A percentile compares a stretch with the other conserved stretches of the same genome.
Evolutionary conservation across 2,797 vertebrate species (phyloP).

Genomic region (Macroramphosus scolopax): DNA sequence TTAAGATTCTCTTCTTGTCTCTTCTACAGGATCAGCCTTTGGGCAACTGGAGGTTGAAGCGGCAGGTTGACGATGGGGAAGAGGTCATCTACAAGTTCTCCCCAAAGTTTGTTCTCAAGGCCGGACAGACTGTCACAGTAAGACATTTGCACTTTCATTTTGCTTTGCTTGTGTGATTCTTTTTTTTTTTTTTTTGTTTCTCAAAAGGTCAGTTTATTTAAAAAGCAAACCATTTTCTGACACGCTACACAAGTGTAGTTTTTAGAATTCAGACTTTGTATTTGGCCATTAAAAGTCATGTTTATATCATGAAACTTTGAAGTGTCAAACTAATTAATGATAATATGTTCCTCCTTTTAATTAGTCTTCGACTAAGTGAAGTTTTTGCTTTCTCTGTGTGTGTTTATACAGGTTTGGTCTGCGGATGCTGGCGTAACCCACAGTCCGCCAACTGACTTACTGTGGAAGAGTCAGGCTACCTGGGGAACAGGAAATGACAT

Average conservation of each 20-base stretch:
- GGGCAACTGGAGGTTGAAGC: conserved; percentile 93
- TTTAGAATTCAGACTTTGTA: too few relatives aligned
- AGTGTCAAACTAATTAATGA: too few relatives aligned
- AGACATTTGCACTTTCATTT: conserved; percentile 54
- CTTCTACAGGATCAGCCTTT: conserved; percentile 87
- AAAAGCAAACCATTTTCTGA: too few relatives aligned
- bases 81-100: conserved; percentile 94
- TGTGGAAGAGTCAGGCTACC: conserved; percentile 93
- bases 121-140: conserved; percentile 92
- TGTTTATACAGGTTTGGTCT: conserved; percentile 94
- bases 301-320: too few relatives aligned
- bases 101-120: conserved; percentile 92
- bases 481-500: conserved; percentile 88
- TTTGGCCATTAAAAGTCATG: too few relatives aligned
- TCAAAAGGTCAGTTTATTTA: too few relatives aligned
- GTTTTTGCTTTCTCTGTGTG: too few relatives aligned
- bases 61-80: conserved; percentile 82
- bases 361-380: too few relatives aligned
- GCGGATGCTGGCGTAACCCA: conserved; percentile 88
- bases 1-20: too few relatives aligned
- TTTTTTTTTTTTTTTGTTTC: neutral
- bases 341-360: too few relatives aligned
- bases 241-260: too few relatives aligned
- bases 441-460: conserved; percentile 87
- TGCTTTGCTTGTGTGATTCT: neutral